phyloP scores from a whole-genome alignment of 2,888 invertebrate species.

The Caenorhabditis sp. region DNA sequence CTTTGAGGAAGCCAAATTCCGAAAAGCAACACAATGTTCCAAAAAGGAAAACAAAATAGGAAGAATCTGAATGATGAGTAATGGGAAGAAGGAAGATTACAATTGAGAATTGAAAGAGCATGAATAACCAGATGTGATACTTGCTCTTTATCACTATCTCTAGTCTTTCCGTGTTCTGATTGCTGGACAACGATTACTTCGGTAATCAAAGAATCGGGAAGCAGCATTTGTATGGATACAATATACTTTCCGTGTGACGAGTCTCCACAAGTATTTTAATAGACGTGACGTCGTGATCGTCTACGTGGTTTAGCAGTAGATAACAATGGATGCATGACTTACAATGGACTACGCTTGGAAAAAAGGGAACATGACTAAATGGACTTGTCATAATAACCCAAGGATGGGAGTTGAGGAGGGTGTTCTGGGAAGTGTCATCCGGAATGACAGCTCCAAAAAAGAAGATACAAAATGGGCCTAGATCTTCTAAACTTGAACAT shows the following conservation, averaged over 20 bases:
- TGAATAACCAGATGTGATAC: conserved; percentile 27
- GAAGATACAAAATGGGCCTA: conserved; percentile 8
- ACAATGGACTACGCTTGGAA: conserved; percentile 6
- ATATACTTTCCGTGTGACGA: conserved; percentile 27
- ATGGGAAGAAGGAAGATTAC: conserved; percentile 15
- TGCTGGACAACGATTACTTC: not conserved
- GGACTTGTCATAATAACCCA: conserved; percentile 15
- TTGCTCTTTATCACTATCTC: conserved; percentile 15
- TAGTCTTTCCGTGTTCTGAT: conserved; percentile 14
- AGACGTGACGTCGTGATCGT: conserved; percentile 32
- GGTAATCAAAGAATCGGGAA: conserved; percentile 9
- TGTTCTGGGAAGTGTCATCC: conserved; percentile 24
- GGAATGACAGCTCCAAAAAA: conserved; percentile 18
- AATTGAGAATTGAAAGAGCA: not conserved
- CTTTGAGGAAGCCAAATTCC: conserved; percentile 58
- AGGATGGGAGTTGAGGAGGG: not conserved
- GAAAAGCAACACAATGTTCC: conserved; percentile 17
- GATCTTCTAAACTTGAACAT: not conserved
- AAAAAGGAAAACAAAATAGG: conserved; percentile 28
- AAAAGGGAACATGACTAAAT: conserved; percentile 8
- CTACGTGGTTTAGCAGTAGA: conserved; percentile 16
- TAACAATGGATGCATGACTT: conserved; percentile 7
- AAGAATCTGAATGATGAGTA: conserved; percentile 44
- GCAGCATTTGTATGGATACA: conserved; percentile 18
- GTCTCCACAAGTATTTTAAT: conserved; percentile 16